phyloP scores from a whole-genome alignment of 2,888 invertebrate species.

The Sesia bembeciformis region DNA sequence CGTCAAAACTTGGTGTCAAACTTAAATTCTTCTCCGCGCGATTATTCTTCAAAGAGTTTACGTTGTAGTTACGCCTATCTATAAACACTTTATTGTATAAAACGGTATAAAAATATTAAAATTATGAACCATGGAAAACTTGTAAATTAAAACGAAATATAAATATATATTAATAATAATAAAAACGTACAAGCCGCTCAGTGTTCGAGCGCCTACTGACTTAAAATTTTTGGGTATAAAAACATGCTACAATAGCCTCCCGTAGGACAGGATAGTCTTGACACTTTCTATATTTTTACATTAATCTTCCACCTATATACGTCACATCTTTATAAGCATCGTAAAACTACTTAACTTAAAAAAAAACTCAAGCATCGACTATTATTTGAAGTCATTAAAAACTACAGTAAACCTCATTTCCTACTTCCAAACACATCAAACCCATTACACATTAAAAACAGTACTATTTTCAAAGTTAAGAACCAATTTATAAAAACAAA shows the following conservation, averaged over 20 bases:
- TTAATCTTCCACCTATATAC: background rate
- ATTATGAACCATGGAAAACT: conserved; percentile 73
- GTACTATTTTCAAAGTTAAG: too few species aligned
- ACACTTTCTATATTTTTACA: conserved; percentile 28
- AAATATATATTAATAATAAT: conserved; percentile 74
- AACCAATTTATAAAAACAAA: too few species aligned
- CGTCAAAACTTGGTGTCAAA: conserved; percentile 30
- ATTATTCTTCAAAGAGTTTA: conserved; percentile 12
- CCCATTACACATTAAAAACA: too few species aligned
- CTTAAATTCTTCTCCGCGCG: conserved; percentile 2
- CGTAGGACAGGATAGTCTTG: conserved; percentile 44
- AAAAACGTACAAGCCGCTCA: conserved; percentile 71
- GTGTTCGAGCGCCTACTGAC: conserved; percentile 75
- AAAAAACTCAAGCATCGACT: too few species aligned
- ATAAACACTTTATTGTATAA: conserved; percentile 72
- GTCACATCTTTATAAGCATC: too few species aligned
- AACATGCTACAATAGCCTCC: conserved; percentile 74
- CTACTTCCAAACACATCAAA: too few species aligned
- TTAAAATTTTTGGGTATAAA: conserved; percentile 76
- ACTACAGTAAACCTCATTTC: too few species aligned
- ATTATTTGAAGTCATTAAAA: too few species aligned
- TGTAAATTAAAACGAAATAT: conserved; percentile 75
- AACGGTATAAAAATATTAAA: conserved; percentile 75
- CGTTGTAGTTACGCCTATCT: conserved; percentile 63
- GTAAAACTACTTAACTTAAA: too few species aligned